Conservation (phyloP, 2,113 vertebrate species). For the Leptobrachium ailaonicum region DNA sequence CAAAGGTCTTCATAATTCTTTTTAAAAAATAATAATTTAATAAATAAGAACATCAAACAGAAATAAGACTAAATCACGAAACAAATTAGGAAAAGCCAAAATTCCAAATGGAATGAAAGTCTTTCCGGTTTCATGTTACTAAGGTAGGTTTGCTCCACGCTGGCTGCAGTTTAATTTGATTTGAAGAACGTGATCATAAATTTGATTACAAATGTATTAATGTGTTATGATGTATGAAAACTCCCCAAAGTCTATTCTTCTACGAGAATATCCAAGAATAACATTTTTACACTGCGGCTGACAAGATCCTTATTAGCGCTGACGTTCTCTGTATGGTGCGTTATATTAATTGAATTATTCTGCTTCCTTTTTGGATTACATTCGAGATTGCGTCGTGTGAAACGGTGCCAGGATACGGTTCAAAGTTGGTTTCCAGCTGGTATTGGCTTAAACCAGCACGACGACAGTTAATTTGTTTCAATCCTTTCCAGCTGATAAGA, state of each 20-base stretch:
- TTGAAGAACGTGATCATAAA: not conserved
- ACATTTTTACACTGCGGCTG: conserved; percentile 8
- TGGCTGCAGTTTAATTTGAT: conserved; percentile 3
- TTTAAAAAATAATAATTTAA: too few species aligned
- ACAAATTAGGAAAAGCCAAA: too few species aligned
- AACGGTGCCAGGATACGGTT: conserved; percentile 20
- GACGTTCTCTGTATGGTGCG: conserved; percentile 11
- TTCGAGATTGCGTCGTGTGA: conserved; percentile 14
- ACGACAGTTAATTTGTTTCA: conserved; percentile 6
- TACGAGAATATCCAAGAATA: conserved; percentile 1
- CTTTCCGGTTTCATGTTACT: too few species aligned
- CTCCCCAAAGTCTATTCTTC: not conserved
- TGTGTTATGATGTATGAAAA: conserved; percentile 7
- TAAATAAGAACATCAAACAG: too few species aligned
- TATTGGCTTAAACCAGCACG: conserved; percentile 1
- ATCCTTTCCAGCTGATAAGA: conserved; percentile 12
- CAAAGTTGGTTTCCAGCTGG: conserved; percentile 21
- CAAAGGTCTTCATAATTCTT: too few species aligned
- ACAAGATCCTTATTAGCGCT: conserved; percentile 22
- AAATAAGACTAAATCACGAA: too few species aligned
- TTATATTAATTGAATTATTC: conserved; percentile 37
- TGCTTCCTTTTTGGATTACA: conserved; percentile 14
- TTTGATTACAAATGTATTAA: not conserved
- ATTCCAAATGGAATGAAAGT: too few species aligned
- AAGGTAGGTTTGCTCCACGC: not conserved